A percentile compares a stretch with the other conserved stretches of the same genome.
Conservation (phyloP, 2,113 vertebrate genomes). For the Mobula hypostoma region DNA sequence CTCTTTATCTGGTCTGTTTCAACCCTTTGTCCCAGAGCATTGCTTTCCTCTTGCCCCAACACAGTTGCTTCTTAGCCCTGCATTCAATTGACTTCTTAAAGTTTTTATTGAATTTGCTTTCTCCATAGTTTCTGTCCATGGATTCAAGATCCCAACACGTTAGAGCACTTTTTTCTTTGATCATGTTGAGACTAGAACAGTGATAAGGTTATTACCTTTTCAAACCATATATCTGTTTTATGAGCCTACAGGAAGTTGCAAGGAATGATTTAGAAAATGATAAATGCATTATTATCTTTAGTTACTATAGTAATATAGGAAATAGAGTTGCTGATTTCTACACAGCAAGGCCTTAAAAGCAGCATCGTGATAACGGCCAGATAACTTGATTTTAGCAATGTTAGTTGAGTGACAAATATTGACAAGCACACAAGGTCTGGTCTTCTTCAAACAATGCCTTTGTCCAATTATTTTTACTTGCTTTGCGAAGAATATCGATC, state of each 20-base stretch:
- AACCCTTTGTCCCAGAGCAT: no score
- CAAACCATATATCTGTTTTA: neutral
- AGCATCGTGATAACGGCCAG: neutral
- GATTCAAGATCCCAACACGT: neutral
- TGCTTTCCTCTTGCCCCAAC: no score
- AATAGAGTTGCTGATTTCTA: neutral
- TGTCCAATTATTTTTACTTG: no score
- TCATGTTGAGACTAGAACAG: neutral
- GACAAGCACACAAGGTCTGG: neutral
- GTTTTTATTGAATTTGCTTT: neutral
- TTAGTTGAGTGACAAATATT: neutral
- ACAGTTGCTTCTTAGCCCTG: no score
- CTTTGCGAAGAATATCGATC: neutral
- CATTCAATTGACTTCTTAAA: neutral
- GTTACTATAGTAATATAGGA: neutral
- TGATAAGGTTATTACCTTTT: neutral
- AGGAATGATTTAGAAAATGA: neutral
- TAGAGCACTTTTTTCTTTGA: neutral
- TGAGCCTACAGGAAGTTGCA: neutral
- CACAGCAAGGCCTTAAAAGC: neutral
- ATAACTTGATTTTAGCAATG: neutral
- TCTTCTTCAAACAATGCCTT: no score
- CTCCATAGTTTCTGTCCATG: no score
- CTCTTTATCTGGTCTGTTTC: no score
- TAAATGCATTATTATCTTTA: no score